These are phyloP conservation scores for Lapara coniferarum DNA, from an alignment of 2,888 invertebrate species.

Conservation along the genomic window DNA sequence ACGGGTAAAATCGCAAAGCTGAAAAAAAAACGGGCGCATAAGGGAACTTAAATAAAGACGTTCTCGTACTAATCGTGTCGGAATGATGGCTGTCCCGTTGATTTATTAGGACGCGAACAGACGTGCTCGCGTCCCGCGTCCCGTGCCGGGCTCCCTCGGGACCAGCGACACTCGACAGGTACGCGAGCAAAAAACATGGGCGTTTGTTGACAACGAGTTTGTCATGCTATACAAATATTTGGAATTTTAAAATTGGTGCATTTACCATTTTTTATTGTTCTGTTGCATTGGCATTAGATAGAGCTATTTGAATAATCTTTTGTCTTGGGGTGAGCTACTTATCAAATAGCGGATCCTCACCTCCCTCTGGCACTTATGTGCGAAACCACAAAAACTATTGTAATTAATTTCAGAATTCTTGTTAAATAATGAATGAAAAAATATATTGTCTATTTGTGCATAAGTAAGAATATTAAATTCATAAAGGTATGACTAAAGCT, in stretches of 20 bases:
- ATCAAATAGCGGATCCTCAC: too few relatives aligned
- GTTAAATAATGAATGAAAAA: too few relatives aligned
- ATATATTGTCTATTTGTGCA: not conserved
- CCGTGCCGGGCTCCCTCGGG: conserved; percentile 40
- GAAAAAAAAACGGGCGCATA: conserved; percentile 49
- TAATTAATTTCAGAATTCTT: too few relatives aligned
- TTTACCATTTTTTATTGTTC: conserved; percentile 16
- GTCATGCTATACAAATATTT: conserved; percentile 56
- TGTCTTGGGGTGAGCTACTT: not conserved
- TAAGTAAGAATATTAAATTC: too few relatives aligned
- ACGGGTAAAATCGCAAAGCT: conserved; percentile 29
- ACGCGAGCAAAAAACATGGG: conserved; percentile 65
- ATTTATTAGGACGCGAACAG: conserved; percentile 71
- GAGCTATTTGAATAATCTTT: not conserved
- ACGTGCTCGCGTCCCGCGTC: conserved; percentile 53
- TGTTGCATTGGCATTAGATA: not conserved
- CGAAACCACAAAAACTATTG: too few relatives aligned
- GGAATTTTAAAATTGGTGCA: conserved; percentile 36
- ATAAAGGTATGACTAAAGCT: not conserved
- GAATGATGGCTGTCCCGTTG: conserved; percentile 64
- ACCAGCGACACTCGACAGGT: conserved; percentile 51
- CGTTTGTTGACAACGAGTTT: conserved; percentile 74
- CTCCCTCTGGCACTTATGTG: too few relatives aligned
- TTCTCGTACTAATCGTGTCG: conserved; percentile 38
- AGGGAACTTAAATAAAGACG: conserved; percentile 49